phyloP scores from a whole-genome alignment of 2,113 vertebrate genomes.

The Typhlomys cinereus region DNA sequence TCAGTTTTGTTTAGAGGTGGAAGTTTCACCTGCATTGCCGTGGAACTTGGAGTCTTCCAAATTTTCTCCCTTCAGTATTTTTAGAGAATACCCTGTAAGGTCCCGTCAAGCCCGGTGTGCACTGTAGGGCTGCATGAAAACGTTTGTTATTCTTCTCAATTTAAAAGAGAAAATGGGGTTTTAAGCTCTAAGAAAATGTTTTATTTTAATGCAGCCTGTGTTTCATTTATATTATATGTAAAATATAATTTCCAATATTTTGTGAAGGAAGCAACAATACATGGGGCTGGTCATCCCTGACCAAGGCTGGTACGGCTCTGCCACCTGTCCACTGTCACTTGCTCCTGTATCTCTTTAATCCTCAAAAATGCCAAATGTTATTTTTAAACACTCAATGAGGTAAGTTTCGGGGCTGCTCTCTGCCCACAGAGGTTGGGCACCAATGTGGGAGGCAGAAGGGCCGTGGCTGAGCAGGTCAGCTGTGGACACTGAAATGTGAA shows the following conservation, averaged over 20 bases:
- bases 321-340: background rate
- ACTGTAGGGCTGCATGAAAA: rapidly evolving
- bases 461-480: too few species aligned
- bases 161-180: background rate
- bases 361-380: background rate
- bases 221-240: background rate
- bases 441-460: background rate
- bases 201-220: background rate
- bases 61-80: background rate
- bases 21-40: background rate
- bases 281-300: background rate
- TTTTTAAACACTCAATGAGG: background rate
- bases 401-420: background rate
- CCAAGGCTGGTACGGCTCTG: background rate
- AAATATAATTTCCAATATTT: background rate
- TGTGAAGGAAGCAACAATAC: background rate
- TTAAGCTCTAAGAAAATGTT: background rate
- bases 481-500: background rate
- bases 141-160: background rate
- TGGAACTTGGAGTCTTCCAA: rapidly evolving
- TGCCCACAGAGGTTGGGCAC: background rate
- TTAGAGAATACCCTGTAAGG: rapidly evolving
- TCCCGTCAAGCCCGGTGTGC: background rate
- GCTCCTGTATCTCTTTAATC: background rate
- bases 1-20: background rate